Percentiles rank a stretch among this genome's conserved stretches.
phyloP scores from a whole-genome alignment of 1,140 invertebrate species.

The Lasioglossum albipes region DNA sequence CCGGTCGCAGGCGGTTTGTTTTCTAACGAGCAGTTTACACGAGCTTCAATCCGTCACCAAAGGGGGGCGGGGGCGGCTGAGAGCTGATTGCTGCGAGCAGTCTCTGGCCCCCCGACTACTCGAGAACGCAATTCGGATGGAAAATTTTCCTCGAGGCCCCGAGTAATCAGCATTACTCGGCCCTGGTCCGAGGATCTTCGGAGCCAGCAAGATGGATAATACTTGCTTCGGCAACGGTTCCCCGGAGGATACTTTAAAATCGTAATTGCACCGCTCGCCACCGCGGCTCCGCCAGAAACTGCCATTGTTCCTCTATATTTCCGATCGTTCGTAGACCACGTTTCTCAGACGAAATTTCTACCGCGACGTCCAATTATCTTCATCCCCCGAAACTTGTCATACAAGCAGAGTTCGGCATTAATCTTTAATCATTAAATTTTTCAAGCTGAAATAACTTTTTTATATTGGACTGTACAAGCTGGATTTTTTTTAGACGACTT shows the following conservation, averaged over 20 bases:
- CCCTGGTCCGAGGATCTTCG: neutral
- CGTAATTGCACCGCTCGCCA: neutral
- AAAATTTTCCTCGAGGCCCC: neutral
- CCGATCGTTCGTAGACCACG: neutral
- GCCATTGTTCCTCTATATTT: neutral
- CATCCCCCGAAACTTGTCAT: no score
- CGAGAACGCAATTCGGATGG: neutral
- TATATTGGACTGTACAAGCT: no score
- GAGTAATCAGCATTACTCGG: slow-evolving; percentile 1
- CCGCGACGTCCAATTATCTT: no score
- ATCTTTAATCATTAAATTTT: no score
- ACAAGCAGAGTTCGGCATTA: no score
- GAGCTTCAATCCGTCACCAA: neutral
- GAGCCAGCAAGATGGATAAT: neutral
- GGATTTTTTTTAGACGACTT: no score
- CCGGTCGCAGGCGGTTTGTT: neutral
- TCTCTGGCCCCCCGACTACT: neutral
- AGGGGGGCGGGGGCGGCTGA: neutral
- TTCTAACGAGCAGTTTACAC: slow-evolving; percentile 4
- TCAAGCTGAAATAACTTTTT: no score
- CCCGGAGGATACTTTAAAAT: slow-evolving; percentile 3
- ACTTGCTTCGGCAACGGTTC: neutral
- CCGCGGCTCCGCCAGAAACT: neutral
- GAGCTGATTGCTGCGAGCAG: neutral
- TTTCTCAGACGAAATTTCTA: no score